Evolutionary conservation across 2,888 invertebrate genomes (phyloP).

Genomic region (Ectropis crepuscularia): DNA sequence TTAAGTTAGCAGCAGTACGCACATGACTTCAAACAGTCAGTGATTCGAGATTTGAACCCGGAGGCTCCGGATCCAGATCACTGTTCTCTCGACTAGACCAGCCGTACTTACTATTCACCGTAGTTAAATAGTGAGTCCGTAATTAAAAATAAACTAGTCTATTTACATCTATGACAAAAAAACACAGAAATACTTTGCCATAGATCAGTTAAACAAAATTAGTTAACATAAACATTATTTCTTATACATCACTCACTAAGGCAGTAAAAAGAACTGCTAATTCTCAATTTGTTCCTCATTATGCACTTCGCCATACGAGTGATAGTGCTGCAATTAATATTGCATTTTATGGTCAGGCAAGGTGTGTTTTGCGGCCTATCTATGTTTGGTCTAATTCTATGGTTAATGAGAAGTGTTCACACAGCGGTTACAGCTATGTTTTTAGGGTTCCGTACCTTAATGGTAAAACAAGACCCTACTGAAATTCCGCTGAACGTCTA

Average conservation of each 20-base stretch:
- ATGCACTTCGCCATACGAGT: constrained; percentile 28
- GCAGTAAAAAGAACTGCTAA: constrained; percentile 16
- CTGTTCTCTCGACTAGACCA: too few species aligned
- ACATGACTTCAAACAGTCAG: too few species aligned
- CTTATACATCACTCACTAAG: constrained; percentile 4
- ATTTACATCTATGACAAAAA: too few species aligned
- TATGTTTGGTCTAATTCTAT: constrained; percentile 11
- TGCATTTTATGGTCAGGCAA: constrained; percentile 49
- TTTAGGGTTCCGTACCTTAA: not conserved
- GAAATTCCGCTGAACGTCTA: too few species aligned
- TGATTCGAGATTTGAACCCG: too few species aligned
- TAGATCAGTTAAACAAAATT: constrained; percentile 9
- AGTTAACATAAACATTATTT: not conserved
- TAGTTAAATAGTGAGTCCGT: too few species aligned
- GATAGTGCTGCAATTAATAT: constrained; percentile 50
- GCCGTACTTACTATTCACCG: too few species aligned
- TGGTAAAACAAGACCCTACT: too few species aligned
- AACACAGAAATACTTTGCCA: not conserved
- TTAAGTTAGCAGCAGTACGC: too few species aligned
- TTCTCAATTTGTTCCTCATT: constrained; percentile 33
- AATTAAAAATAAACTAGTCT: too few species aligned
- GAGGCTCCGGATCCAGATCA: too few species aligned
- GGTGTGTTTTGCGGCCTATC: constrained; percentile 24
- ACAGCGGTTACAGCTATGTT: constrained; percentile 7
- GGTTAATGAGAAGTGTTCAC: constrained; percentile 19